A percentile compares a stretch with the other conserved stretches of the same genome.
Evolutionary conservation across 2,797 vertebrate species (phyloP).

Genomic region (Lutjanus argentimaculatus): DNA sequence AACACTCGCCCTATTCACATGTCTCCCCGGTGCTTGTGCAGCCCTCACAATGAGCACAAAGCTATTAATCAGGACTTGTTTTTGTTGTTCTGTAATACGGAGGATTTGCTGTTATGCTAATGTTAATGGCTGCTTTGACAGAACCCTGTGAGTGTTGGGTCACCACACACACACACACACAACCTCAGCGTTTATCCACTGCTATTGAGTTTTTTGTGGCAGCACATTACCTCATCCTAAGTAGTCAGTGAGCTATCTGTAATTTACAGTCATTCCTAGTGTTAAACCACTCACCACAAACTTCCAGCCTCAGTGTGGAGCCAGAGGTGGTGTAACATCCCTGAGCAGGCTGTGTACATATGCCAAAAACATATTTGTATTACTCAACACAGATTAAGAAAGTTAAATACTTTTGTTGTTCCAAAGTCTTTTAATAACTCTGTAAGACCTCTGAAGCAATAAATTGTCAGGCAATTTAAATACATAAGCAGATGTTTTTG

Average conservation of each 20-base stretch:
- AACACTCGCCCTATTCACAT: slow-evolving; percentile 53
- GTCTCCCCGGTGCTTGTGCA: slow-evolving; percentile 12
- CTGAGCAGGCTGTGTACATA: not conserved
- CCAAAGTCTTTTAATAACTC: slow-evolving; percentile 19
- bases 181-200: slow-evolving; percentile 15
- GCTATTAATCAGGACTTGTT: slow-evolving; percentile 49
- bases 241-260: slow-evolving; percentile 11
- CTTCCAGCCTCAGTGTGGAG: not conserved
- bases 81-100: slow-evolving; percentile 48
- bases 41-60: slow-evolving; percentile 25
- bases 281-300: not conserved
- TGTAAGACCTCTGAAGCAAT: not conserved
- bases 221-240: slow-evolving; percentile 29
- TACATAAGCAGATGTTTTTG: slow-evolving; percentile 14
- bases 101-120: slow-evolving; percentile 44
- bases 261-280: not conserved
- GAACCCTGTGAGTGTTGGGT: slow-evolving; percentile 17
- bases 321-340: not conserved
- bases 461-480: slow-evolving; percentile 5
- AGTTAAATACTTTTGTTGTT: not conserved
- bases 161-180: slow-evolving; percentile 23
- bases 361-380: not conserved
- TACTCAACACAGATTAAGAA: not conserved
- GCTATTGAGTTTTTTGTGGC: not conserved
- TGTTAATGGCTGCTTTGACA: slow-evolving; percentile 42